Evolutionary conservation across 2,113 vertebrate genomes (phyloP).

Genomic region (Neotoma lepida): DNA sequence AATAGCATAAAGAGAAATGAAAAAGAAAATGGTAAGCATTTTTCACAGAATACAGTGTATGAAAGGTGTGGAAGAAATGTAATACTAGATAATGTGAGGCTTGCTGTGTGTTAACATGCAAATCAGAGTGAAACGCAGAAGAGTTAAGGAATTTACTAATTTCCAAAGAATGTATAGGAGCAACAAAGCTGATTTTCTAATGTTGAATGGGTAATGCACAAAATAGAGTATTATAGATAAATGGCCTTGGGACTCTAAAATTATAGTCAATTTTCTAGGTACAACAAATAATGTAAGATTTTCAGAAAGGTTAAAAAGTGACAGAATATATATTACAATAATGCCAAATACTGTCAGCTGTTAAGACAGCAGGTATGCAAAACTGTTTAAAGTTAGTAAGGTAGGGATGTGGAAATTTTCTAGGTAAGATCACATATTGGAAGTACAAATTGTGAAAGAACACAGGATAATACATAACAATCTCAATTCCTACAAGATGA

Average conservation of each 20-base stretch:
- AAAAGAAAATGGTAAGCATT: not conserved
- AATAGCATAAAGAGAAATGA: not conserved
- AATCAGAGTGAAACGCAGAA: not conserved
- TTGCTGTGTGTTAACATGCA: not conserved
- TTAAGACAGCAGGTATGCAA: not conserved
- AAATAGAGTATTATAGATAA: not conserved
- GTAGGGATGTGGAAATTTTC: not conserved
- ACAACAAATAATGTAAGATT: not conserved
- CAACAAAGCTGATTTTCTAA: not conserved
- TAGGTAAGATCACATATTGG: not conserved
- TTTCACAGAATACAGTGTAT: not conserved
- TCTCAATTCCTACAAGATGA: not conserved
- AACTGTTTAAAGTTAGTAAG: not conserved
- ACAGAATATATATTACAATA: not conserved
- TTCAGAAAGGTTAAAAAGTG: not conserved
- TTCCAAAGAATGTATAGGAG: not conserved
- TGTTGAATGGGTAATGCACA: not conserved
- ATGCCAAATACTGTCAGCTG: not conserved
- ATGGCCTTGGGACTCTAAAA: not conserved
- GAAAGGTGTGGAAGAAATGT: not conserved
- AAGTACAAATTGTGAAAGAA: not conserved
- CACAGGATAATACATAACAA: not conserved
- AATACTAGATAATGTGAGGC: not conserved
- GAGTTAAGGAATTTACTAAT: not conserved
- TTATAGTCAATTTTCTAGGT: not conserved